These are phyloP conservation scores for Sebastolobus alascanus DNA, from an alignment of 2,797 vertebrate species.

Conservation along the genomic window DNA sequence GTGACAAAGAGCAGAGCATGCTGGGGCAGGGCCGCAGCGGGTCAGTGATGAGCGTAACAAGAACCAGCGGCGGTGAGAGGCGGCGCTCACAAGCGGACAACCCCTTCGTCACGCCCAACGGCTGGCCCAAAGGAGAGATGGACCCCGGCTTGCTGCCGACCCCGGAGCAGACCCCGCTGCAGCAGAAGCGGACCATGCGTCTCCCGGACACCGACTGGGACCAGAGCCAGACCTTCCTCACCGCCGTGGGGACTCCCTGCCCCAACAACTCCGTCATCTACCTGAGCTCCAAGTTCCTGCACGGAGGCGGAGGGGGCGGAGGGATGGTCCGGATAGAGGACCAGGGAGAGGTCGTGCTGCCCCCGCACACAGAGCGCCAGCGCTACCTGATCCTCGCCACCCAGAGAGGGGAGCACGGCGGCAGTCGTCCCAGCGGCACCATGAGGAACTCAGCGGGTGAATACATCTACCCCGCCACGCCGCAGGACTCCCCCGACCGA, in stretches of 20 bases:
- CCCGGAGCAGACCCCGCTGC: constrained; percentile 95
- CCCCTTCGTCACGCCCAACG: constrained; percentile 90
- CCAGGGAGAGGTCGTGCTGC: constrained; percentile 76
- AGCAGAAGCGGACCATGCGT: constrained; percentile 90
- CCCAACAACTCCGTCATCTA: constrained; percentile 87
- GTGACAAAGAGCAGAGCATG: constrained; percentile 92
- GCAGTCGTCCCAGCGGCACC: constrained; percentile 72
- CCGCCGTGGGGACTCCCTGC: constrained; percentile 83
- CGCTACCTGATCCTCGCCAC: constrained; percentile 86
- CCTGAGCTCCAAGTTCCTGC: constrained; percentile 87
- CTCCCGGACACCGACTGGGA: constrained; percentile 89
- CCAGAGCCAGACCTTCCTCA: constrained; percentile 91
- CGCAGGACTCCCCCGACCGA: constrained; percentile 91
- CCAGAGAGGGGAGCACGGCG: constrained; percentile 82
- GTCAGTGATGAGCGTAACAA: constrained; percentile 94
- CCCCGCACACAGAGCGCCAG: constrained; percentile 86
- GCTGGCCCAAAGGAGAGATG: constrained; percentile 93
- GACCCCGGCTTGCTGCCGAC: constrained; percentile 93
- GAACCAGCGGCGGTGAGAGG: constrained; percentile 86
- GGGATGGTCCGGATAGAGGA: constrained; percentile 84
- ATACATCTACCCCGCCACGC: constrained; percentile 89
- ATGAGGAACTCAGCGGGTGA: constrained; percentile 89
- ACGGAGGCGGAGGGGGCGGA: constrained; percentile 77
- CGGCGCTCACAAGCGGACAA: constrained; percentile 86
- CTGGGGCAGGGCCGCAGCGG: constrained; percentile 90